A percentile compares a stretch with the other conserved stretches of the same genome.
Evolutionary conservation across 2,797 vertebrate genomes (phyloP).

Genomic region (Pangasius krempfi): DNA sequence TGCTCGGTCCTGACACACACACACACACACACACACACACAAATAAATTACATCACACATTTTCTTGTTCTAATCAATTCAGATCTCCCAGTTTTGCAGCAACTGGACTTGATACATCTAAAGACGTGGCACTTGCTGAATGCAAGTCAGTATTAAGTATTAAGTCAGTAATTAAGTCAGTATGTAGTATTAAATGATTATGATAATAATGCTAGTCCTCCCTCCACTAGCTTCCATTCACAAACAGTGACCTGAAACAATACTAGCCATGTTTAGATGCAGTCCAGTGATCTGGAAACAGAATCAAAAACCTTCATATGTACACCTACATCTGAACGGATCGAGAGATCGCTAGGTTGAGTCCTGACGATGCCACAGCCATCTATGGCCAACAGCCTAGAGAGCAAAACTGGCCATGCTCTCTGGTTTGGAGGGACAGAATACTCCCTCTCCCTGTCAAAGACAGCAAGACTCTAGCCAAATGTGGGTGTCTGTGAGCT

Average conservation of each 20-base stretch:
- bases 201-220: background rate
- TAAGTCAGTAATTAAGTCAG: background rate
- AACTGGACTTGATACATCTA: background rate
- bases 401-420: background rate
- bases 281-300: background rate
- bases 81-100: background rate
- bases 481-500: background rate
- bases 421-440: background rate
- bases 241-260: background rate
- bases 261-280: background rate
- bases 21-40: conserved; percentile 32
- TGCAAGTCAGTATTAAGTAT: background rate
- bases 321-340: background rate
- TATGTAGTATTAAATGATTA: background rate
- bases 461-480: background rate
- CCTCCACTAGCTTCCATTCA: background rate
- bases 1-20: conserved; percentile 84
- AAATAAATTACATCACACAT: background rate
- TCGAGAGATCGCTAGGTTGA: background rate
- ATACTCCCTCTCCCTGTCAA: background rate
- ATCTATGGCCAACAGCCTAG: background rate
- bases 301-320: background rate
- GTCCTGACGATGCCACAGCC: background rate
- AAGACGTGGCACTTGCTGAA: background rate
- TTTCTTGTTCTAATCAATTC: background rate